These are phyloP conservation scores for Balaenoptera acutorostrata DNA, from an alignment of 2,113 vertebrate species.

Conservation along the genomic window DNA sequence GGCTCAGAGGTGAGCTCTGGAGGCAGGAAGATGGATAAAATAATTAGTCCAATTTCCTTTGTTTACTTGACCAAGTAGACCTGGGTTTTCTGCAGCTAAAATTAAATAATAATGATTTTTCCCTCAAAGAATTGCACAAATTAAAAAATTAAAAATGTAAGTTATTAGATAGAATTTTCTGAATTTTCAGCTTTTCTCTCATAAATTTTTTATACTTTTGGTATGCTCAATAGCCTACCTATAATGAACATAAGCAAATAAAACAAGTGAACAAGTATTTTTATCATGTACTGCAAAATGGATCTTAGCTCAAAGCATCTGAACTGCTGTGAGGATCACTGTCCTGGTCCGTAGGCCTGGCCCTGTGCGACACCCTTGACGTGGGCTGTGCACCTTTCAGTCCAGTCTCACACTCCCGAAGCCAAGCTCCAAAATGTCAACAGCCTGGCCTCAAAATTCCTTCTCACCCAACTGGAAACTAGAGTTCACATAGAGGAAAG, in stretches of 20 bases:
- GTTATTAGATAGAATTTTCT: not conserved
- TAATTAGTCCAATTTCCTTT: not conserved
- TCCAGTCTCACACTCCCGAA: not conserved
- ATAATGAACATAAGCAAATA: not conserved
- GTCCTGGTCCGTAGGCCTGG: not conserved
- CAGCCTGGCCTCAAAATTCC: not conserved
- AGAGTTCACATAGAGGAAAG: not conserved
- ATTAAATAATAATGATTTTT: not conserved
- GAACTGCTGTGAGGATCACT: not conserved
- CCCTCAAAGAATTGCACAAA: not conserved
- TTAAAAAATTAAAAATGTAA: not conserved
- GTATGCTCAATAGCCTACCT: not conserved
- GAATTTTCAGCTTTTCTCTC: not conserved
- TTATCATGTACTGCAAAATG: not conserved
- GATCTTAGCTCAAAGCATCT: not conserved
- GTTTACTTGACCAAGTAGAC: not conserved
- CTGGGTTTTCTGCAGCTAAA: not conserved
- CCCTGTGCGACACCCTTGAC: not conserved
- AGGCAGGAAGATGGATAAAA: slow-evolving; percentile 13
- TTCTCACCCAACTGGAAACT: not conserved
- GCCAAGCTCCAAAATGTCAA: not conserved
- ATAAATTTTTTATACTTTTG: not conserved
- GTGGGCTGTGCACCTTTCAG: not conserved
- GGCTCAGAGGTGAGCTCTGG: not conserved
- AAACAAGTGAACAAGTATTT: not conserved